phyloP scores from a whole-genome alignment of 64 coral and sea anemone genomes.

The Cladopsammia gracilis region DNA sequence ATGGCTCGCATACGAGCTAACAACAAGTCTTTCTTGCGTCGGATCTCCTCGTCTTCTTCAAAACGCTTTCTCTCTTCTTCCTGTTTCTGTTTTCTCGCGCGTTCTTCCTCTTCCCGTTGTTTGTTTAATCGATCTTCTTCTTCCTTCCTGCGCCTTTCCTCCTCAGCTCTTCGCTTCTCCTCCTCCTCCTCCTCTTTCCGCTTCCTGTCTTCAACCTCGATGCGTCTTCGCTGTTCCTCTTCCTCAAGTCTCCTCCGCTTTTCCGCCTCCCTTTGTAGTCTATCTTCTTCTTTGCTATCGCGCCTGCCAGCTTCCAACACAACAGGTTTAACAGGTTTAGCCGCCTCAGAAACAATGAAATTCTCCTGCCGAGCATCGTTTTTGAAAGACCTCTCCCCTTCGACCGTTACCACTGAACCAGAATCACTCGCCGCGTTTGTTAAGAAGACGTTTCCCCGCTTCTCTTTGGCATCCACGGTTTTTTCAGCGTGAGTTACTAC shows the following conservation, averaged over 20 bases:
- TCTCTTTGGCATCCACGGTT: background rate
- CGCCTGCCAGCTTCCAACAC: slow-evolving; percentile 26
- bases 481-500: background rate
- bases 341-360: background rate
- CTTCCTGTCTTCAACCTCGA: slow-evolving; percentile 40
- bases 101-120: slow-evolving; percentile 44
- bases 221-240: slow-evolving; percentile 39
- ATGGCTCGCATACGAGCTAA: slow-evolving; percentile 87
- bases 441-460: slow-evolving; percentile 44
- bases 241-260: slow-evolving; percentile 39
- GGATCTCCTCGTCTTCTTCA: slow-evolving; percentile 73
- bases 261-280: slow-evolving; percentile 26
- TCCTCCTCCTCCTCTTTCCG: slow-evolving; percentile 47
- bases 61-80: slow-evolving; percentile 70
- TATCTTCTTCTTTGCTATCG: background rate
- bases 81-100: slow-evolving; percentile 50
- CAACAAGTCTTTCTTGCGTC: slow-evolving; percentile 85
- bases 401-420: slow-evolving; percentile 21
- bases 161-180: slow-evolving; percentile 54
- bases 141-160: slow-evolving; percentile 17
- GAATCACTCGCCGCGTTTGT: slow-evolving; percentile 57
- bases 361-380: background rate
- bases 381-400: background rate
- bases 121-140: slow-evolving; percentile 39
- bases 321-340: background rate